phyloP scores from a whole-genome alignment of 1,140 invertebrate genomes.

The Zaprionus gabonicus region DNA sequence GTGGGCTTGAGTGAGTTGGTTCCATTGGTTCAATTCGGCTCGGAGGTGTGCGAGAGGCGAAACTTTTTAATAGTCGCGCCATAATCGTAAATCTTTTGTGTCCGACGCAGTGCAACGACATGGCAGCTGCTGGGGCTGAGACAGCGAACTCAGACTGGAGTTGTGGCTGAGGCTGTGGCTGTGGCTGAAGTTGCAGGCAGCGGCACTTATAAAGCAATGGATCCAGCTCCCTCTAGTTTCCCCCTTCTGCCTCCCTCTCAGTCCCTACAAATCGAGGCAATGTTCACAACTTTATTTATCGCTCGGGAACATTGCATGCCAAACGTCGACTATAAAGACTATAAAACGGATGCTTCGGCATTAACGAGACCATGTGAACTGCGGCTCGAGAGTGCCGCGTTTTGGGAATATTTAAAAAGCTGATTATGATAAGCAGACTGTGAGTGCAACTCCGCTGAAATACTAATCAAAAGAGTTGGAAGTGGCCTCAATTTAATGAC shows the following conservation, averaged over 20 bases:
- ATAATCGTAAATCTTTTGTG: constrained; percentile 83
- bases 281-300: constrained; percentile 81
- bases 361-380: constrained; percentile 13
- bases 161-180: constrained; percentile 36
- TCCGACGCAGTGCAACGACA: constrained; percentile 79
- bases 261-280: constrained; percentile 68
- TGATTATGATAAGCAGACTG: constrained; percentile 14
- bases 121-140: constrained; percentile 54
- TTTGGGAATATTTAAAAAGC: background rate
- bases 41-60: constrained; percentile 71
- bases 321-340: constrained; percentile 13
- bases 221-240: background rate
- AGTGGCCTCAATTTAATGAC: background rate
- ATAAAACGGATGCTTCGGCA: constrained; percentile 23
- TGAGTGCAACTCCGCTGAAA: background rate
- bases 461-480: background rate
- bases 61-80: constrained; percentile 83
- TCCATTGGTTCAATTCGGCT: constrained; percentile 13
- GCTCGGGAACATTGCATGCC: constrained; percentile 58
- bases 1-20: constrained; percentile 68
- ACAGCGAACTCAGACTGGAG: constrained; percentile 1
- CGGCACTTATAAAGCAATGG: constrained; percentile 52
- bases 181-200: constrained; percentile 38
- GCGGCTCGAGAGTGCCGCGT: constrained; percentile 9
- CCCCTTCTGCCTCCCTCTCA: background rate